These are phyloP conservation scores for Pardalotus punctatus DNA, from an alignment of 2,113 vertebrate genomes.

Conservation along the genomic window DNA sequence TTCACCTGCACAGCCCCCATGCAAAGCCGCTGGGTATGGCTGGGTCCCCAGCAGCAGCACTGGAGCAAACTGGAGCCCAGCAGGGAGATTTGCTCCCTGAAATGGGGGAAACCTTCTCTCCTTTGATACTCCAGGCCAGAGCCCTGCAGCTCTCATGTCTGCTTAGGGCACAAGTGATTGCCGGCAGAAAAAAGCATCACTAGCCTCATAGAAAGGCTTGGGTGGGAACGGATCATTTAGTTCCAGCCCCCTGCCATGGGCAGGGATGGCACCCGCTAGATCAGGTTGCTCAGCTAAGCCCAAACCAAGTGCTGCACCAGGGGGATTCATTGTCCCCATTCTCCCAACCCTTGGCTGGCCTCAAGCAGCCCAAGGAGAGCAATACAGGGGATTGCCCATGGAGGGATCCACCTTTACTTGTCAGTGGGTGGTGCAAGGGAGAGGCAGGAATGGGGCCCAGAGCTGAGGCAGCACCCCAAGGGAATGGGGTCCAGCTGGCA, in stretches of 20 bases:
- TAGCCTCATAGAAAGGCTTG: not conserved
- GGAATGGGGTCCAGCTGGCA: slow-evolving; percentile 8
- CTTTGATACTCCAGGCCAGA: accelerated
- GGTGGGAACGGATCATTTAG: not conserved
- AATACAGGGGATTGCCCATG: accelerated
- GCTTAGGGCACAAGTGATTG: accelerated
- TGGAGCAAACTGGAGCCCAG: not conserved
- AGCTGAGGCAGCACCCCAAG: not conserved
- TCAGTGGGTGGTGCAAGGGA: not conserved
- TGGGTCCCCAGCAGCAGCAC: too few relatives aligned
- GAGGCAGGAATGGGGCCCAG: not conserved
- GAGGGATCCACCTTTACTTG: not conserved
- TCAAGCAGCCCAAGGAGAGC: accelerated
- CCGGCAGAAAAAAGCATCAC: not conserved
- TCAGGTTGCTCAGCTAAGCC: not conserved
- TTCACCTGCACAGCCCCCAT: not conserved
- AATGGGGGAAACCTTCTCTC: not conserved
- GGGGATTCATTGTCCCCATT: accelerated
- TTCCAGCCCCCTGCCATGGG: not conserved
- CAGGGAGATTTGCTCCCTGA: accelerated
- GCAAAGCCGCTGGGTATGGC: not conserved
- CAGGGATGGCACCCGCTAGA: not conserved
- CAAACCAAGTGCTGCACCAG: not conserved
- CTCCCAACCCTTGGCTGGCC: not conserved
- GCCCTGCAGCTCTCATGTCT: not conserved